Percentiles rank a stretch among this genome's conserved stretches.
phyloP scores from a whole-genome alignment of 2,888 invertebrate species.

The Dysmachus trigonus region DNA sequence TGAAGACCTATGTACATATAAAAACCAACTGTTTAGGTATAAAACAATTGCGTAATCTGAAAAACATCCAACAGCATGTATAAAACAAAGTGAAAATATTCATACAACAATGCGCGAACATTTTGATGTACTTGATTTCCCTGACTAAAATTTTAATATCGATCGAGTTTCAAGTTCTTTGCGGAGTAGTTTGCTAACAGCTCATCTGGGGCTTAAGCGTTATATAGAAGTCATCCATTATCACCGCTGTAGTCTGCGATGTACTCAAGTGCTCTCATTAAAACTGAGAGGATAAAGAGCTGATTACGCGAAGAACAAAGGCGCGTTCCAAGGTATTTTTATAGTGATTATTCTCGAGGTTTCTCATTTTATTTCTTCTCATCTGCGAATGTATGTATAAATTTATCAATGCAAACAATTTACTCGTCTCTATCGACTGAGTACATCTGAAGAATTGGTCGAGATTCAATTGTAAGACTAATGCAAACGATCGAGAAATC shows the following conservation, averaged over 20 bases:
- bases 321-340: not conserved
- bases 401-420: not conserved
- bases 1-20: too few relatives aligned
- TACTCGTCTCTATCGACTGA: not conserved
- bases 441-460: not conserved
- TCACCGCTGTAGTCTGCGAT: not conserved
- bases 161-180: not conserved
- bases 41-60: too few relatives aligned
- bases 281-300: constrained; percentile 2
- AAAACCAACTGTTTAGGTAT: too few relatives aligned
- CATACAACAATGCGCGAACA: not conserved
- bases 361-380: not conserved
- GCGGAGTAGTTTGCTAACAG: not conserved
- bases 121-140: not conserved
- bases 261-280: constrained; percentile 12
- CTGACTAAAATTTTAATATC: constrained; percentile 4
- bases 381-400: not conserved
- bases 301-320: constrained; percentile 25
- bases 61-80: too few relatives aligned
- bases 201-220: not conserved
- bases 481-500: not conserved
- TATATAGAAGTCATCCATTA: not conserved
- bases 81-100: not conserved
- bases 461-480: not conserved
- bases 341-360: not conserved